Base-by-base conservation (phyloP, 2,888 invertebrate genomes). In the Dynastes hyllus region DNA sequence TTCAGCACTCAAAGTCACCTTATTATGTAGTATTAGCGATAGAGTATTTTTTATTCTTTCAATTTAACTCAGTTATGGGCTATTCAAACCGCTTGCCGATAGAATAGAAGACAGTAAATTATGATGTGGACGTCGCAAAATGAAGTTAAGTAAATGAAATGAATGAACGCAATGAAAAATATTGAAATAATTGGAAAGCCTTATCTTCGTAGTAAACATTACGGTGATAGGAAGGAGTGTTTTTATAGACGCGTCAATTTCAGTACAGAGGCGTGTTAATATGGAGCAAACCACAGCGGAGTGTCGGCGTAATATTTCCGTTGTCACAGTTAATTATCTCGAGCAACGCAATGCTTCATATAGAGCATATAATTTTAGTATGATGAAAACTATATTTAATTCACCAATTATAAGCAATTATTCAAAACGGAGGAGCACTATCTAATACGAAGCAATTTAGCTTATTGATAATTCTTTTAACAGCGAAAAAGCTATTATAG, bases 1-100 rank as follows among this genome's bases (percentile, higher is more conserved):
- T 40, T 58, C 32, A 29, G 16, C 58, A 37, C 22, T 55, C 73
- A 73, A 73, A 73, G 73, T 73, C 73, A 73, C 73, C 73, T 73
- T 73, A 73, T 73, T 58, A 58, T 58, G 73, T 58, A 58, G 73
- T 73, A 73, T 73, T 73, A 73, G 73, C 58, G 22, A 73, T 73
- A 58, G 58, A 58, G 73, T 58, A 53, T 53, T 70, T 70, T 70
- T 70, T 70, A 32, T 70, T 70, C 53, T 53, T 29, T 32, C 70
- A 51, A 70, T 53, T 70, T 70, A 53, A 70, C 27, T 53, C 53
- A 29, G 53, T 70, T 51, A 27, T 58, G 22, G 55, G 55, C 55
- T 58, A 27, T 58, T 58, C 55, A 58, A 58, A 58, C 55, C 8
- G 22, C 55, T 9, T 6, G 55, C 55, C 55, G 22, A 58, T 8